Percentiles rank a stretch among this genome's conserved stretches.
These are phyloP conservation scores for Bufotes viridis DNA, from an alignment of 2,797 vertebrate species.

Conservation along the genomic window DNA sequence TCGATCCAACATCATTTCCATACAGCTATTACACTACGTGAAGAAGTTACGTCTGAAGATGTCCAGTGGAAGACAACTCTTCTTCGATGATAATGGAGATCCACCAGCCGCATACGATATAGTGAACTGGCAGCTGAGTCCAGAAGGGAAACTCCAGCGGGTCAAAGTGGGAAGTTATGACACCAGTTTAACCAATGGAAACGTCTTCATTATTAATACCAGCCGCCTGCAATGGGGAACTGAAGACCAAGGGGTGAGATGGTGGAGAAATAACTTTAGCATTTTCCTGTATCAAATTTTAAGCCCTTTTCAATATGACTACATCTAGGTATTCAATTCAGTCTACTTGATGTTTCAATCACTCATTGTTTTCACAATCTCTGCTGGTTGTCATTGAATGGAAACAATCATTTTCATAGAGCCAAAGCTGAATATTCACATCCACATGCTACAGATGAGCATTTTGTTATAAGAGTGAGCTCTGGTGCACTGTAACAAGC, in stretches of 20 bases:
- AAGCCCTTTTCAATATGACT: no score
- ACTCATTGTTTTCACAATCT: no score
- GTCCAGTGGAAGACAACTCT: constrained; percentile 41
- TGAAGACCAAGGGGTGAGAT: not conserved
- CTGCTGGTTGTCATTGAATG: no score
- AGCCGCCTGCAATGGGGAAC: constrained; percentile 4
- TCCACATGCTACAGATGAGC: no score
- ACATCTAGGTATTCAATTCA: no score
- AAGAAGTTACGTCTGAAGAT: constrained; percentile 19
- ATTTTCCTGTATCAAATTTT: not conserved
- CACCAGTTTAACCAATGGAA: not conserved
- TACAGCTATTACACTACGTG: constrained; percentile 43
- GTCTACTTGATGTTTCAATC: no score
- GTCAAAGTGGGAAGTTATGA: constrained; percentile 54
- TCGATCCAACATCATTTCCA: not conserved
- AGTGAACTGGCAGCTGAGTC: constrained; percentile 48
- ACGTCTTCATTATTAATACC: constrained; percentile 20
- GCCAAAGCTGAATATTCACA: no score
- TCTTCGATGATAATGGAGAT: constrained; percentile 49
- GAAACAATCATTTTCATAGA: no score
- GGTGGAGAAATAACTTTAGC: not conserved
- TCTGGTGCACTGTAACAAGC: no score
- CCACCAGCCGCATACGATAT: constrained; percentile 50
- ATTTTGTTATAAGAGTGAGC: no score
- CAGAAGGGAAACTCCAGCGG: constrained; percentile 9